Conservation (phyloP, 1,140 invertebrate genomes). For the Agraylea sexmaculata region DNA sequence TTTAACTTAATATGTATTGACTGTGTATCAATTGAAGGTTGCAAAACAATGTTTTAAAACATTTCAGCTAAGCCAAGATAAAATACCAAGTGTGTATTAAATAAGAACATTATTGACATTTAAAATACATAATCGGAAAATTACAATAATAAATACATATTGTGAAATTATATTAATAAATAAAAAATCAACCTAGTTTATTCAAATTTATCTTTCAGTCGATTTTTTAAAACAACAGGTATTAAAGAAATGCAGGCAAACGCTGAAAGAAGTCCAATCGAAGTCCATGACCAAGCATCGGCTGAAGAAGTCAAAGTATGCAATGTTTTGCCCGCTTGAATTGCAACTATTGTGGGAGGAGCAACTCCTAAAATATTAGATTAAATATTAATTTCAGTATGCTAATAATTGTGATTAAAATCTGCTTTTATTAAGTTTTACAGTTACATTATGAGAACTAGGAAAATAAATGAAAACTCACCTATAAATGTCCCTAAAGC, state of each 20-base stretch:
- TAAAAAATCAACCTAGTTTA: too few relatives aligned
- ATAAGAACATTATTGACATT: slow-evolving; percentile 21
- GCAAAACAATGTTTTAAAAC: too few relatives aligned
- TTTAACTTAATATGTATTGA: too few relatives aligned
- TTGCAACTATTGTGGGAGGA: slow-evolving; percentile 93
- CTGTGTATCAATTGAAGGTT: too few relatives aligned
- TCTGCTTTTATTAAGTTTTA: neutral
- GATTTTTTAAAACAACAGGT: slow-evolving; percentile 84
- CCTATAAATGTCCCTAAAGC: slow-evolving; percentile 88
- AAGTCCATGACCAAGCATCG: slow-evolving; percentile 82
- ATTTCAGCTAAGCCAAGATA: too few relatives aligned
- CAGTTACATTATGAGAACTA: neutral
- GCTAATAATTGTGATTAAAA: neutral
- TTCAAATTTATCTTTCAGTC: slow-evolving; percentile 70
- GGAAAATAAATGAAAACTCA: slow-evolving; percentile 24
- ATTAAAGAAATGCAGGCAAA: slow-evolving; percentile 77
- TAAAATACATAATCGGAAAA: slow-evolving; percentile 30
- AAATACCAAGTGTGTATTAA: too few relatives aligned
- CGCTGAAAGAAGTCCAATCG: slow-evolving; percentile 60
- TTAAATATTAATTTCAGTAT: slow-evolving; percentile 11
- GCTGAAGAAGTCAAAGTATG: slow-evolving; percentile 83
- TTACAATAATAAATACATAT: slow-evolving; percentile 7
- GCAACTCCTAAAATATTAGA: slow-evolving; percentile 70
- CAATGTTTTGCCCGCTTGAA: slow-evolving; percentile 93
- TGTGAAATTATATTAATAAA: slow-evolving; percentile 8